Percentiles rank a stretch among this genome's conserved stretches.
phyloP scores from a whole-genome alignment of 1,140 invertebrate species.

The Bacillus rossius region DNA sequence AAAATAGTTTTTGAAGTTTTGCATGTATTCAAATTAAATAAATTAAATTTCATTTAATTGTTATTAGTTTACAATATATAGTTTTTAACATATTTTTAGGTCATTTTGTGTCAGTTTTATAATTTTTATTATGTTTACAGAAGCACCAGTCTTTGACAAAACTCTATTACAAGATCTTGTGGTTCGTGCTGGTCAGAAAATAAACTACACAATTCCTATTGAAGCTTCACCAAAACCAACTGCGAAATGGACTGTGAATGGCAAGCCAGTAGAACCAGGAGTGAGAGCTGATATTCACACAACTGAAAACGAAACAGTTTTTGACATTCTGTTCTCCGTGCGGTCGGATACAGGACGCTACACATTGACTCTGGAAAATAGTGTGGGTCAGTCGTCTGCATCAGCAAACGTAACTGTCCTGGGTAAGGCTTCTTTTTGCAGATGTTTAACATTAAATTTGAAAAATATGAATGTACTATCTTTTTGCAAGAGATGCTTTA shows the following conservation, averaged over 20 bases:
- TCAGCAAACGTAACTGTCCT: constrained; percentile 83
- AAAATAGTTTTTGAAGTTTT: too few species aligned
- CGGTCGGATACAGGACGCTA: constrained; percentile 80
- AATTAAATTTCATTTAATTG: too few species aligned
- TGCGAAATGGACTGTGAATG: constrained; percentile 88
- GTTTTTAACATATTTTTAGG: too few species aligned
- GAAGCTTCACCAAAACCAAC: constrained; percentile 74
- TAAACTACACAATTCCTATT: constrained; percentile 84
- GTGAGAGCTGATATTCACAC: constrained; percentile 65
- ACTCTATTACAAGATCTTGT: constrained; percentile 77
- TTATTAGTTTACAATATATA: too few species aligned
- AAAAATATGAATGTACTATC: neutral
- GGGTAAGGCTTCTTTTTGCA: constrained; percentile 39
- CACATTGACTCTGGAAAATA: constrained; percentile 77
- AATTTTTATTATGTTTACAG: constrained; percentile 42
- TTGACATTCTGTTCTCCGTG: constrained; percentile 82
- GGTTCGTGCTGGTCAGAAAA: constrained; percentile 85
- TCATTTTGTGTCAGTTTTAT: constrained; percentile 8
- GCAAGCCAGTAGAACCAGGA: constrained; percentile 56
- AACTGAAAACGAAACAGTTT: constrained; percentile 67
- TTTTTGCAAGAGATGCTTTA: neutral
- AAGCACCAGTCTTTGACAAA: constrained; percentile 81
- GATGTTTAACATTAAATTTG: neutral
- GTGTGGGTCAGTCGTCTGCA: constrained; percentile 72
- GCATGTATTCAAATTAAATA: too few species aligned